These are phyloP conservation scores for Sicus ferrugineus DNA, from an alignment of 2,888 invertebrate genomes.

Conservation along the genomic window DNA sequence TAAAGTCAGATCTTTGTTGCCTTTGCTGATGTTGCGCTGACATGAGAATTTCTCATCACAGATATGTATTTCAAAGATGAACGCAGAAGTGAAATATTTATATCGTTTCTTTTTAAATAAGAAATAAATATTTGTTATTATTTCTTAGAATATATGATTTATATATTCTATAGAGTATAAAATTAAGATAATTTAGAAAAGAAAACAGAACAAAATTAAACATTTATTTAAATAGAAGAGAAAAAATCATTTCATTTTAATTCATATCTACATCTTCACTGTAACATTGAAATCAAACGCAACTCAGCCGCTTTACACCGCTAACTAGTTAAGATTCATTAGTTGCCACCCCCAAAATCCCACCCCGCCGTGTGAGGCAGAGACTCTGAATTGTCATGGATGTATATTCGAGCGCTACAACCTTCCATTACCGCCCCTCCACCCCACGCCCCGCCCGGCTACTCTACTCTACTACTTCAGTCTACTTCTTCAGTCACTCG, in stretches of 20 bases:
- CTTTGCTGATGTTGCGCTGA: too few relatives aligned
- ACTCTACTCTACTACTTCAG: not conserved
- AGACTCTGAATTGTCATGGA: constrained; percentile 34
- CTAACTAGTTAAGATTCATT: constrained; percentile 3
- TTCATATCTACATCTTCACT: constrained; percentile 17
- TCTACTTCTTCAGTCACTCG: not conserved
- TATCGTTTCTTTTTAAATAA: not conserved
- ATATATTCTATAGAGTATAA: too few relatives aligned
- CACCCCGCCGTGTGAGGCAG: not conserved
- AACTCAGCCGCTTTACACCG: not conserved
- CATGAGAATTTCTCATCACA: too few relatives aligned
- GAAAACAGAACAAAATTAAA: not conserved
- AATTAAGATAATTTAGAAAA: not conserved
- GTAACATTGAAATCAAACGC: constrained; percentile 30
- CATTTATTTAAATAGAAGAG: not conserved
- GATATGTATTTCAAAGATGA: not conserved
- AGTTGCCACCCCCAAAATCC: not conserved
- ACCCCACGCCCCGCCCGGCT: not conserved
- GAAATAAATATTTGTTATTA: not conserved
- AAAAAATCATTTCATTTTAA: not conserved
- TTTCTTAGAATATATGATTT: too few relatives aligned
- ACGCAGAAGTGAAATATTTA: not conserved
- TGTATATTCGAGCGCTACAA: not conserved
- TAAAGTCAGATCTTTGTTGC: not conserved
- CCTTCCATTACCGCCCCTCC: not conserved